A percentile compares a stretch with the other conserved stretches of the same genome.
phyloP scores from a whole-genome alignment of 2,888 invertebrate species.

The Cynaeus angustus region DNA sequence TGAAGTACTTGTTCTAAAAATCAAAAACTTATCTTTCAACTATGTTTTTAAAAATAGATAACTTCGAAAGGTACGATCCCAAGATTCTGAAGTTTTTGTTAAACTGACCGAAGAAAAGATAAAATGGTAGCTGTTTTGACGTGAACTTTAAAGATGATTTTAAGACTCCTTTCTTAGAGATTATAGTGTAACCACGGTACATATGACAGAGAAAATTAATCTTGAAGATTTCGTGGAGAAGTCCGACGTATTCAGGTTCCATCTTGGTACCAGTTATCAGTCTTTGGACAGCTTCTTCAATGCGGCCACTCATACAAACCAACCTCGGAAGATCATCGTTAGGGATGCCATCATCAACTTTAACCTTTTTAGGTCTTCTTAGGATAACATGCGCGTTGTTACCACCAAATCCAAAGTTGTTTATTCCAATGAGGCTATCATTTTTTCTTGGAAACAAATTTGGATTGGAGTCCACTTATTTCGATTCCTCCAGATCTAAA shows the following conservation, averaged over 20 bases:
- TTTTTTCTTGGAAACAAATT: conserved; percentile 79
- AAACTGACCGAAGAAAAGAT: not conserved
- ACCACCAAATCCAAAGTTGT: conserved; percentile 94
- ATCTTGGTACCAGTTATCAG: conserved; percentile 78
- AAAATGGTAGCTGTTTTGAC: not conserved
- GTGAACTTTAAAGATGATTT: too few species aligned
- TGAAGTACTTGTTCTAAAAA: too few species aligned
- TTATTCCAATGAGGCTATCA: conserved; percentile 74
- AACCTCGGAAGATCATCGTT: conserved; percentile 81
- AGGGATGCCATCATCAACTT: conserved; percentile 78
- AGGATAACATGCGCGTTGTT: conserved; percentile 81
- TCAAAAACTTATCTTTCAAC: too few species aligned
- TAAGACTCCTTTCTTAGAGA: conserved; percentile 12
- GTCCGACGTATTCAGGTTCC: conserved; percentile 77
- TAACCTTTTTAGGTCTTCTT: conserved; percentile 75
- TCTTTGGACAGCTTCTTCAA: conserved; percentile 80
- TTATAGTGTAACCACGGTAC: conserved; percentile 34
- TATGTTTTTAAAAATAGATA: conserved; percentile 71
- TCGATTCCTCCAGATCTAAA: conserved; percentile 82
- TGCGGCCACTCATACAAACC: conserved; percentile 84
- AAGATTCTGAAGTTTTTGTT: not conserved
- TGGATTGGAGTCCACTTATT: conserved; percentile 83
- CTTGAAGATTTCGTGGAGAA: conserved; percentile 61
- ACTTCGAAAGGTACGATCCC: conserved; percentile 71
- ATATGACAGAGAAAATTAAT: conserved; percentile 20